Evolutionary conservation across 2,113 vertebrate species (phyloP).

Genomic region (Callospermophilus lateralis): DNA sequence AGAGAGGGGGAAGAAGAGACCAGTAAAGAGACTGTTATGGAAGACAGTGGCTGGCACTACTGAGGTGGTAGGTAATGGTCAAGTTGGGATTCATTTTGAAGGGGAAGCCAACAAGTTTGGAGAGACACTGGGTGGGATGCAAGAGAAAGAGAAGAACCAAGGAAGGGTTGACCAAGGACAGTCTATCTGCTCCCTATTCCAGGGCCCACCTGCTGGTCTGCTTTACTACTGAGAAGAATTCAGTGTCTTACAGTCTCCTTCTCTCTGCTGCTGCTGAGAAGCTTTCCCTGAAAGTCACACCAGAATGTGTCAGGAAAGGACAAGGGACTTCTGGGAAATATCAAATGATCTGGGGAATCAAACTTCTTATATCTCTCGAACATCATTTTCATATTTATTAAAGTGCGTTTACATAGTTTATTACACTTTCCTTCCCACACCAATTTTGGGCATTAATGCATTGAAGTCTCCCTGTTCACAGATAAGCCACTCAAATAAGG

Average conservation of each 20-base stretch:
- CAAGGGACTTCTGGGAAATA: background rate
- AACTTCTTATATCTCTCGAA: background rate
- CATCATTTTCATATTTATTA: background rate
- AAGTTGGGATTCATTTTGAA: background rate
- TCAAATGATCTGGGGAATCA: background rate
- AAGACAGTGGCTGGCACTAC: background rate
- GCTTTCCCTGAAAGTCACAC: background rate
- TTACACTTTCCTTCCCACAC: background rate
- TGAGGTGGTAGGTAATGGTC: background rate
- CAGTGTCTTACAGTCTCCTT: background rate
- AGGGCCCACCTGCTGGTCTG: rapidly evolving
- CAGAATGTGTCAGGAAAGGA: rapidly evolving
- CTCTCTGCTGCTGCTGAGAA: background rate
- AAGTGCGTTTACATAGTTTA: background rate
- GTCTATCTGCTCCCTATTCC: background rate
- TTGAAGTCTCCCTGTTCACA: background rate
- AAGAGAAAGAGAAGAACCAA: background rate
- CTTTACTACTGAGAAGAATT: background rate
- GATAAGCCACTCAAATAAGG: background rate
- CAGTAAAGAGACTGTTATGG: background rate
- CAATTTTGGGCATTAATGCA: background rate
- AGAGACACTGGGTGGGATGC: background rate
- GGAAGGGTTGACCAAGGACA: background rate
- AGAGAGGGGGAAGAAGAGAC: background rate
- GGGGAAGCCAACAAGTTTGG: background rate